Conservation (phyloP, 23 tunicate genomes). For the Botrylloides violaceus region DNA sequence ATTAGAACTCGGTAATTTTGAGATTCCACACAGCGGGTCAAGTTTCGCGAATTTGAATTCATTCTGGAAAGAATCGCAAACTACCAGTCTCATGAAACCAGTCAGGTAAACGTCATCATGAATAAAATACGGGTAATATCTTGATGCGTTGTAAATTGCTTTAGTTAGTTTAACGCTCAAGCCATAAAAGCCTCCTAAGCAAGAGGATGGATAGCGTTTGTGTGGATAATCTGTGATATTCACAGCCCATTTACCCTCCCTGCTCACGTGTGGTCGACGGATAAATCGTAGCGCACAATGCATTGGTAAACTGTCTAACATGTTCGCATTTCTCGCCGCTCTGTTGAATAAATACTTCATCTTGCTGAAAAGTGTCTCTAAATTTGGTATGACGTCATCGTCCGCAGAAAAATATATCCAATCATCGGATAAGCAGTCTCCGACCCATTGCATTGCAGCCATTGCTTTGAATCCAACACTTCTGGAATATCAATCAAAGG, state of each 20-base stretch:
- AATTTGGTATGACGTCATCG: not conserved
- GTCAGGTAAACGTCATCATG: not conserved
- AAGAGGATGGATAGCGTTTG: not conserved
- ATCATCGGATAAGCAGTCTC: not conserved
- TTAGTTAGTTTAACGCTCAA: not conserved
- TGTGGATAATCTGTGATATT: not conserved
- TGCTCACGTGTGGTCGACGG: not conserved
- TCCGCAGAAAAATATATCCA: not conserved
- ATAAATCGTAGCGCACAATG: not conserved
- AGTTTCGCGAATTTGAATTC: no score
- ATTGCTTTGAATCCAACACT: not conserved
- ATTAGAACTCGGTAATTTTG: not conserved
- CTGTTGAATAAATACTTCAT: not conserved
- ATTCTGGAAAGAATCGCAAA: constrained; percentile 2
- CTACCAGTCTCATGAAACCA: constrained; percentile 5
- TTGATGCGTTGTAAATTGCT: constrained; percentile 1
- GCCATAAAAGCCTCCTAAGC: constrained; percentile 13
- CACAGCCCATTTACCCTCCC: not conserved
- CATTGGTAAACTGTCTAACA: not conserved
- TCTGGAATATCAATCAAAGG: no score
- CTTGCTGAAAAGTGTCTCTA: not conserved
- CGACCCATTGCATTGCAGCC: not conserved
- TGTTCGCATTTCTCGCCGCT: not conserved
- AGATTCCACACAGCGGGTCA: not conserved
- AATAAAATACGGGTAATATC: not conserved